Conservation (phyloP, 2,797 vertebrate genomes). For the Sebastes kiyomatsui region DNA sequence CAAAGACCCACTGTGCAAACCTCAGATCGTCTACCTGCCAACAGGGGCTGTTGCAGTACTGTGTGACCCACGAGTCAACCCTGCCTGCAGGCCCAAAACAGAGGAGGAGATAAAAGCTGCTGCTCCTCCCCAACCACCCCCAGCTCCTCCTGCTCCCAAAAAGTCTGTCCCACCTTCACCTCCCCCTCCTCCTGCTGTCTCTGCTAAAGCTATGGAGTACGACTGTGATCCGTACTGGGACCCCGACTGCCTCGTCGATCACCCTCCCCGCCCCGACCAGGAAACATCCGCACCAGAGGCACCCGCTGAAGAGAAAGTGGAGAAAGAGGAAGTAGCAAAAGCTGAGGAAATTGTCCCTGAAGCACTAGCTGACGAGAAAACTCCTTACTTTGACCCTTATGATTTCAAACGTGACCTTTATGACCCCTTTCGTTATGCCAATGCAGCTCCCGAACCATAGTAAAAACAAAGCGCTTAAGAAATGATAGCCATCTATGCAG, state of each 20-base stretch:
- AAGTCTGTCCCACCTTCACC: conserved; percentile 25
- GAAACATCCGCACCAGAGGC: conserved; percentile 9
- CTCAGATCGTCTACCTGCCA: conserved; percentile 79
- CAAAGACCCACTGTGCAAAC: conserved; percentile 79
- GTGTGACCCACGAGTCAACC: conserved; percentile 80
- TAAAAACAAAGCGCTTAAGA: conserved; percentile 11
- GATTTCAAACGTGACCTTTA: conserved; percentile 78
- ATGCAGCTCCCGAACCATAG: conserved; percentile 52
- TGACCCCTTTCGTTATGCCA: conserved; percentile 68
- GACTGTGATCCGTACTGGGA: conserved; percentile 85
- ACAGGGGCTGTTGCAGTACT: conserved; percentile 74
- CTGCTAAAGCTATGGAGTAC: conserved; percentile 75
- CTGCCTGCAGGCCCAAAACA: conserved; percentile 62
- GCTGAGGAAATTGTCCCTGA: conserved; percentile 28
- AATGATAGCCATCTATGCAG: background rate
- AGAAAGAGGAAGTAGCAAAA: conserved; percentile 40
- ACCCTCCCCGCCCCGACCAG: conserved; percentile 65
- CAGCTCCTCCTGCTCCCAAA: conserved; percentile 51
- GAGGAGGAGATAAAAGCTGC: conserved; percentile 56
- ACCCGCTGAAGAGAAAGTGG: conserved; percentile 42
- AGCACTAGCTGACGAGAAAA: conserved; percentile 14
- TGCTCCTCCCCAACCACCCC: conserved; percentile 20
- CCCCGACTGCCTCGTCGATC: conserved; percentile 82
- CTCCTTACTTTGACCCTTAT: conserved; percentile 68
- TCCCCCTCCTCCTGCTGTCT: conserved; percentile 35